These are phyloP conservation scores for Nicator chloris DNA, from an alignment of 2,113 vertebrate genomes.

Conservation along the genomic window DNA sequence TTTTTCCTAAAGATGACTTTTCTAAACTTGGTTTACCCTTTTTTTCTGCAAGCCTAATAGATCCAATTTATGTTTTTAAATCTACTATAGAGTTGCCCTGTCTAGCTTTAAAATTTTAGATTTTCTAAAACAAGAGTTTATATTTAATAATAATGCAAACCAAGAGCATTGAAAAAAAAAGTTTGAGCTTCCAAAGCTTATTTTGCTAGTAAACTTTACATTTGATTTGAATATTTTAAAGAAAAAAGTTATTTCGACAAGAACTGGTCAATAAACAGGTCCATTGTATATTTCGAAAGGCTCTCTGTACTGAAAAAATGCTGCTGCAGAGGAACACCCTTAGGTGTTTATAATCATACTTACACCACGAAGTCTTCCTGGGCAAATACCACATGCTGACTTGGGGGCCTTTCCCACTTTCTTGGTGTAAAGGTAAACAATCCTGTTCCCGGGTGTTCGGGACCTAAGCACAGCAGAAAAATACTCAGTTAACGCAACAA, in stretches of 20 bases:
- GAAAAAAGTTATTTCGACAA: not conserved
- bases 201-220: not conserved
- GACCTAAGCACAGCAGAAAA: conserved; percentile 73
- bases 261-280: not conserved
- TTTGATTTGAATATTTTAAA: not conserved
- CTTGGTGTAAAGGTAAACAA: conserved; percentile 98
- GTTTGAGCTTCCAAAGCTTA: not conserved
- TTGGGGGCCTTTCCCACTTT: conserved; percentile 98
- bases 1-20: not conserved
- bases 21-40: not conserved
- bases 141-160: not conserved
- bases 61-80: not conserved
- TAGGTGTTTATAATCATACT: conserved; percentile 47
- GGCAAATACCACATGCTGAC: conserved; percentile 94
- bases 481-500: not conserved
- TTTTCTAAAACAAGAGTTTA: not conserved
- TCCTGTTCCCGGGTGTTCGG: conserved; percentile 95
- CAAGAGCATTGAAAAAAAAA: not conserved
- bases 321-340: not conserved
- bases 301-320: not conserved
- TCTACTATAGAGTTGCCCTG: not conserved
- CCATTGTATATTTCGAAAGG: fast-evolving
- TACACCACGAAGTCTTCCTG: conserved; percentile 94
- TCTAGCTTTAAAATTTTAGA: not conserved
- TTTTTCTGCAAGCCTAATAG: not conserved